Conservation (phyloP, 1,140 invertebrate species). For the Drosophila sturtevanti region DNA sequence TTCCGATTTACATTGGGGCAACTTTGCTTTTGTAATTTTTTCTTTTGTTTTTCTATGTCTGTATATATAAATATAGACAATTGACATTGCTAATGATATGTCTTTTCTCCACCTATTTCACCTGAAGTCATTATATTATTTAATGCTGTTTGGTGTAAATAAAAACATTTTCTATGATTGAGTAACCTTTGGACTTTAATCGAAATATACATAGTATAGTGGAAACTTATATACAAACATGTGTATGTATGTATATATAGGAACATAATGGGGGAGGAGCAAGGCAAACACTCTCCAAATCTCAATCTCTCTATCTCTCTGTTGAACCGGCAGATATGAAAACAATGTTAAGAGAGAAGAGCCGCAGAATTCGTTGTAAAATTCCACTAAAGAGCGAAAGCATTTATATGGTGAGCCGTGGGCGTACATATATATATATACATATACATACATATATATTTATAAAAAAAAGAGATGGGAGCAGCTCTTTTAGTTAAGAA, state of each 20-base stretch:
- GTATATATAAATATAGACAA: too few species aligned
- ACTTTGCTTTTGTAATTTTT: not conserved
- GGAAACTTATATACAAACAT: too few species aligned
- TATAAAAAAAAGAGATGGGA: not conserved
- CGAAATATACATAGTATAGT: not conserved
- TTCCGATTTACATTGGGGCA: not conserved
- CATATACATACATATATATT: too few species aligned
- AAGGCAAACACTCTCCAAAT: not conserved
- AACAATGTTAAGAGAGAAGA: slow-evolving; percentile 11
- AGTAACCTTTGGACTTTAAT: slow-evolving; percentile 38
- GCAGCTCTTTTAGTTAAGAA: not conserved
- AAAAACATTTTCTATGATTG: not conserved
- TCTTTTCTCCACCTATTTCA: not conserved
- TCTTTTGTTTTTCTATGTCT: not conserved
- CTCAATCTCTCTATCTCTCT: slow-evolving; percentile 5
- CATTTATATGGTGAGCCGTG: not conserved
- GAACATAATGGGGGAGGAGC: slow-evolving; percentile 25
- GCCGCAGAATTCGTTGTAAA: slow-evolving; percentile 10
- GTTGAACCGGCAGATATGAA: slow-evolving; percentile 31
- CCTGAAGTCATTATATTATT: not conserved
- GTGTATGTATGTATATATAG: not conserved
- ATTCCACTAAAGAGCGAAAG: slow-evolving; percentile 12
- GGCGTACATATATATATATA: too few species aligned
- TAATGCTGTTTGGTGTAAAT: not conserved
- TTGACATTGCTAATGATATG: not conserved